Percentiles rank a stretch among this genome's conserved stretches.
These are phyloP conservation scores for Cosmorhoe ocellata DNA, from an alignment of 2,888 invertebrate genomes.

Conservation along the genomic window DNA sequence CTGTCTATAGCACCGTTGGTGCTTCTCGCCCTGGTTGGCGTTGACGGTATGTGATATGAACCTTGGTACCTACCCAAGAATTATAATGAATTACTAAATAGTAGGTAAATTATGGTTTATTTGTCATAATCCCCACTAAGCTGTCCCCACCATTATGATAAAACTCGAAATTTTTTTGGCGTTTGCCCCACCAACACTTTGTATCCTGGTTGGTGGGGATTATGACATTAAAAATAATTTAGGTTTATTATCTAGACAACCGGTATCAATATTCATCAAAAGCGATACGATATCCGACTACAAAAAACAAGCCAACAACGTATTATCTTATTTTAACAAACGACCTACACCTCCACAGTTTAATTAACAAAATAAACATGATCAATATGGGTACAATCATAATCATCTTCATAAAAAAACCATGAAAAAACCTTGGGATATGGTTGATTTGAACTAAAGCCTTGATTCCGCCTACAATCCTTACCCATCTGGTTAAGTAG, in stretches of 20 bases:
- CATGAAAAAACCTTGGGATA: slow-evolving; percentile 51
- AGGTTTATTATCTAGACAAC: too few relatives aligned
- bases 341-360: slow-evolving; percentile 36
- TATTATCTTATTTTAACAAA: slow-evolving; percentile 29
- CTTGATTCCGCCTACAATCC: slow-evolving; percentile 46
- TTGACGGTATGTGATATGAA: slow-evolving; percentile 57
- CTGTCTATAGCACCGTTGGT: slow-evolving; percentile 66
- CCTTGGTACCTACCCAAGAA: too few relatives aligned
- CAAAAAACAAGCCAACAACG: slow-evolving; percentile 6
- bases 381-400: slow-evolving; percentile 33
- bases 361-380: slow-evolving; percentile 42
- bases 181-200: too few relatives aligned
- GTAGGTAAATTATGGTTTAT: too few relatives aligned
- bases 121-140: too few relatives aligned
- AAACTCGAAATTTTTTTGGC: too few relatives aligned
- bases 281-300: too few relatives aligned
- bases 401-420: slow-evolving; percentile 38
- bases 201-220: too few relatives aligned
- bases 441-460: slow-evolving; percentile 47
- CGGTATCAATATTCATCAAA: too few relatives aligned
- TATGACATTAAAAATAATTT: too few relatives aligned
- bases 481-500: slow-evolving; percentile 44
- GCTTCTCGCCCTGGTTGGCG: slow-evolving; percentile 57
- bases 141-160: too few relatives aligned
- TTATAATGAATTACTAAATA: too few relatives aligned